These are phyloP conservation scores for Ondatra zibethicus DNA, from an alignment of 2,113 vertebrate species.

Conservation along the genomic window DNA sequence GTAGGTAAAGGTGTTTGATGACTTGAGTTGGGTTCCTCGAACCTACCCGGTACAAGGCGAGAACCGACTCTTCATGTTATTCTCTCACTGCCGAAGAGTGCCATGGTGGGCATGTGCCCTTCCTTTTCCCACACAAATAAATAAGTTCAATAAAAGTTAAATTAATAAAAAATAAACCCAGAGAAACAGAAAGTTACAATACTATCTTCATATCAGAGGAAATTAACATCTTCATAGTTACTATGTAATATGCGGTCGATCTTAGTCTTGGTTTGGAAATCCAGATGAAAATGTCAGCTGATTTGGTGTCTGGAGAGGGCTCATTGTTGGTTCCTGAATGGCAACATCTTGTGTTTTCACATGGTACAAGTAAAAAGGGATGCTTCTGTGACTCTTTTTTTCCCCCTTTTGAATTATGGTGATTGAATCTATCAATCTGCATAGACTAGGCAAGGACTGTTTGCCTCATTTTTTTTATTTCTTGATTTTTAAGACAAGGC, in stretches of 20 bases:
- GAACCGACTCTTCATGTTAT: background rate
- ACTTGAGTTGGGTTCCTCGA: background rate
- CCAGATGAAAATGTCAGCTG: background rate
- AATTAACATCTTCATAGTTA: background rate
- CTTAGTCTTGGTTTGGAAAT: background rate
- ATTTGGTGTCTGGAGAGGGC: background rate
- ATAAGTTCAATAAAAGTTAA: background rate
- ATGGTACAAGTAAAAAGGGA: background rate
- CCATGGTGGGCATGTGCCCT: background rate
- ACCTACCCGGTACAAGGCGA: background rate
- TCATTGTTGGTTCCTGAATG: background rate
- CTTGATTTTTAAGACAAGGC: background rate
- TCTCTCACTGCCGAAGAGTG: background rate
- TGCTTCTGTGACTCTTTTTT: no score
- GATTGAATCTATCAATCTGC: background rate
- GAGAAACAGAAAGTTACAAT: background rate
- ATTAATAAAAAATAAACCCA: background rate
- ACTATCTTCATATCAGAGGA: background rate
- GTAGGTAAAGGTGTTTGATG: background rate
- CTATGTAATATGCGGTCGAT: background rate
- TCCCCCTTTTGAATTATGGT: background rate
- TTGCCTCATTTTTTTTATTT: background rate
- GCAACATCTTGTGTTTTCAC: background rate
- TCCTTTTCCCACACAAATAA: background rate
- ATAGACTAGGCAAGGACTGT: background rate